A percentile compares a stretch with the other conserved stretches of the same genome.
Evolutionary conservation across 1,140 invertebrate genomes (phyloP).

Genomic region (Drosophila subpulchrella): DNA sequence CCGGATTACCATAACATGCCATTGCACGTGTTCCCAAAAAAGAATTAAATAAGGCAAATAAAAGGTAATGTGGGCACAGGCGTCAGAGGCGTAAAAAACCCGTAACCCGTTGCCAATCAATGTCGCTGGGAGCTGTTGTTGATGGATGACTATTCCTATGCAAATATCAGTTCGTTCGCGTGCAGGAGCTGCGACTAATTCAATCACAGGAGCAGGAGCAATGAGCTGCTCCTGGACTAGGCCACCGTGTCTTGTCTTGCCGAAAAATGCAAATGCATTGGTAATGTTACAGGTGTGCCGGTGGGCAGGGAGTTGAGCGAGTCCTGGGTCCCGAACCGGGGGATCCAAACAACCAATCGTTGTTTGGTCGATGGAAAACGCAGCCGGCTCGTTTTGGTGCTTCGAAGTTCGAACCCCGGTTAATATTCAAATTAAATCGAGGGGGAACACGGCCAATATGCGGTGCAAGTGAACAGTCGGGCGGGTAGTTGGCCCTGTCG

Average conservation of each 20-base stretch:
- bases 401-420: constrained; percentile 63
- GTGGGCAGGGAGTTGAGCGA: constrained; percentile 20
- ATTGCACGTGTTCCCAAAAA: constrained; percentile 21
- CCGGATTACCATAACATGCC: constrained; percentile 25
- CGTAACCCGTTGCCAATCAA: constrained; percentile 41
- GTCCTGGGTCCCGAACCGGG: constrained; percentile 35
- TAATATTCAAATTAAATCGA: constrained; percentile 75
- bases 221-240: constrained; percentile 29
- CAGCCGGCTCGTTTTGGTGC: constrained; percentile 39
- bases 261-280: constrained; percentile 55
- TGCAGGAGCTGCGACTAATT: constrained; percentile 42
- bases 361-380: constrained; percentile 71
- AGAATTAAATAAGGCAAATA: constrained; percentile 27
- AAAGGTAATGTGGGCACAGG: constrained; percentile 18
- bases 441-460: constrained; percentile 45
- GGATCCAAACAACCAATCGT: constrained; percentile 65
- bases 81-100: constrained; percentile 32
- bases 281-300: constrained; percentile 49
- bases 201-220: constrained; percentile 42
- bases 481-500: constrained; percentile 46
- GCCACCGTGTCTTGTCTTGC: constrained; percentile 50
- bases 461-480: constrained; percentile 56
- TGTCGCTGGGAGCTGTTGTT: constrained; percentile 45
- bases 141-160: constrained; percentile 50
- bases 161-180: constrained; percentile 47